Evolutionary conservation across 2,888 invertebrate genomes (phyloP).

Genomic region (Colostygia pectinataria): DNA sequence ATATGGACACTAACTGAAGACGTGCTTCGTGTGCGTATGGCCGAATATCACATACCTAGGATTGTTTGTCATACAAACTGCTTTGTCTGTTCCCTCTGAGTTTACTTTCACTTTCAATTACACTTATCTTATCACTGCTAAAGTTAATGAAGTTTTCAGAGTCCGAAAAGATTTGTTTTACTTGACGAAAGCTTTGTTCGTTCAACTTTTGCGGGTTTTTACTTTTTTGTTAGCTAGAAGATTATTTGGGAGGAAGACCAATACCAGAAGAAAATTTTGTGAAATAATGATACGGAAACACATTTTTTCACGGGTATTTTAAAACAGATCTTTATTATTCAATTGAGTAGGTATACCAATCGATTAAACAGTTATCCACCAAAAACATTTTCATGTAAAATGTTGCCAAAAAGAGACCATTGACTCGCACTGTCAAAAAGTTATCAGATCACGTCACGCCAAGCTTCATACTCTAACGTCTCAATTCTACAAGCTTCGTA

Average conservation of each 20-base stretch:
- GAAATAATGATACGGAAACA: no score
- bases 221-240: constrained; percentile 34
- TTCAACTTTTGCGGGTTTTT: constrained; percentile 34
- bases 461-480: no score
- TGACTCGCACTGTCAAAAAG: no score
- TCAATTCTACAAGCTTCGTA: no score
- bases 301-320: no score
- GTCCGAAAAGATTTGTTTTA: constrained; percentile 33
- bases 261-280: no score
- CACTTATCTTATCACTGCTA: constrained; percentile 10
- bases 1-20: constrained; percentile 23
- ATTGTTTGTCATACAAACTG: constrained; percentile 10
- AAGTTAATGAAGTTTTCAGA: constrained; percentile 28
- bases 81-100: not conserved
- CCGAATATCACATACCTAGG: constrained; percentile 17
- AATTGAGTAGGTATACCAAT: no score
- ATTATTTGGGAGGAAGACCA: constrained; percentile 1
- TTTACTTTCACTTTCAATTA: constrained; percentile 13
- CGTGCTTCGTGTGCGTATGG: constrained; percentile 19
- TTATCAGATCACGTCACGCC: no score
- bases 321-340: no score
- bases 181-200: constrained; percentile 33
- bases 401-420: no score
- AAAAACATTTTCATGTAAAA: no score
- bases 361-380: no score